Conservation (phyloP, 2,888 invertebrate species). For the Epistrophe grossulariae region DNA sequence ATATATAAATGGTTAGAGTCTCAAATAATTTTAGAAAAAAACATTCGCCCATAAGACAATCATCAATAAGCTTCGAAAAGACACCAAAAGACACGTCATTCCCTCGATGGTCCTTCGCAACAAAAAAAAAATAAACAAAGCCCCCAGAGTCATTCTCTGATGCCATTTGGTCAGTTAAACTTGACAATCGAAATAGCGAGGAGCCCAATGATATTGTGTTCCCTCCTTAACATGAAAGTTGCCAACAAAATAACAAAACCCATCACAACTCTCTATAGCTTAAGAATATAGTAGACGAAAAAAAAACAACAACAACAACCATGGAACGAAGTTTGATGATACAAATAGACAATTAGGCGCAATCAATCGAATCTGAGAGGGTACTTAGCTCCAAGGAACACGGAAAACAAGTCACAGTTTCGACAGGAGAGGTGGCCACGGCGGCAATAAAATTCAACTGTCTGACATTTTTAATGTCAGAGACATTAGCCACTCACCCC, state of each 20-base stretch:
- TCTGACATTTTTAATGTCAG: slow-evolving; percentile 75
- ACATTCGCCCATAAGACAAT: slow-evolving; percentile 20
- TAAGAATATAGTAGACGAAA: background rate
- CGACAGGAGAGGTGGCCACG: slow-evolving; percentile 75
- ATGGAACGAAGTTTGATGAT: slow-evolving; percentile 65
- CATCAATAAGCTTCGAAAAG: slow-evolving; percentile 33
- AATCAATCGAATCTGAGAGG: slow-evolving; percentile 74
- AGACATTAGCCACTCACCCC: slow-evolving; percentile 74
- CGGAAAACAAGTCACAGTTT: slow-evolving; percentile 75
- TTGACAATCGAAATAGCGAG: slow-evolving; percentile 52
- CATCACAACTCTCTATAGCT: slow-evolving; percentile 1
- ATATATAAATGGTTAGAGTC: background rate
- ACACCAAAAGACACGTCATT: slow-evolving; percentile 15
- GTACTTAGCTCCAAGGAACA: slow-evolving; percentile 73
- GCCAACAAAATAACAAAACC: slow-evolving; percentile 38
- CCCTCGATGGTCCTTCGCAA: slow-evolving; percentile 35
- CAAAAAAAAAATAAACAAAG: slow-evolving; percentile 18
- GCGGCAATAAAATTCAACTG: slow-evolving; percentile 75
- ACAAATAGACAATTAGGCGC: slow-evolving; percentile 76
- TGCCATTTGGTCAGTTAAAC: slow-evolving; percentile 39
- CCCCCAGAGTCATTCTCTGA: background rate
- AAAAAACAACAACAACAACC: slow-evolving; percentile 3
- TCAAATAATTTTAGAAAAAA: slow-evolving; percentile 16
- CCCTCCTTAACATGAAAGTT: slow-evolving; percentile 50
- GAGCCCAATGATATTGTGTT: slow-evolving; percentile 26